phyloP scores from a whole-genome alignment of 2,888 invertebrate genomes.

The Cephus pygmeus region DNA sequence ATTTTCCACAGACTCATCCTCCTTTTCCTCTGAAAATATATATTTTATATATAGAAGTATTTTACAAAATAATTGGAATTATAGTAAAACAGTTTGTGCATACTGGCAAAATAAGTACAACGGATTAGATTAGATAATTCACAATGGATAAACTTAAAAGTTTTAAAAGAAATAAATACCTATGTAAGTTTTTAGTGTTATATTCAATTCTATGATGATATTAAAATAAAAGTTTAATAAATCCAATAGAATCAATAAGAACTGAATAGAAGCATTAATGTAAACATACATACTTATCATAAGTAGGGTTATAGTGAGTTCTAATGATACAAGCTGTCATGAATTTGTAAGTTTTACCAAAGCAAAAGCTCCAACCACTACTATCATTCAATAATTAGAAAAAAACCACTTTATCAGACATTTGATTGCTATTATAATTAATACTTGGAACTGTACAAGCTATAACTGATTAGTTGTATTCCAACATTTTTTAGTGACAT shows the following conservation, averaged over 20 bases:
- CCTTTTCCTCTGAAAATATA: conserved; percentile 42
- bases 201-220: neutral
- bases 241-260: neutral
- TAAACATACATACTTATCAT: neutral
- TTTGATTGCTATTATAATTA: neutral
- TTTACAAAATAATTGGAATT: neutral
- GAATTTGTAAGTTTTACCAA: neutral
- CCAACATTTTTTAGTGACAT: neutral
- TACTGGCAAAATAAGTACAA: neutral
- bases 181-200: neutral
- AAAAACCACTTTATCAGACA: neutral
- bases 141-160: neutral
- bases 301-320: neutral
- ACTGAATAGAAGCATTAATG: neutral
- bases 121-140: neutral
- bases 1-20: conserved; percentile 39
- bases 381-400: neutral
- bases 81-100: neutral
- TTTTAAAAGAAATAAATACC: neutral
- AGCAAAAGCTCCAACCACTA: neutral
- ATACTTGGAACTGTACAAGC: neutral
- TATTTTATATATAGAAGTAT: neutral
- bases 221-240: neutral
- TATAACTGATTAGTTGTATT: neutral
- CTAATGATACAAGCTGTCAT: neutral